Percentiles rank a stretch among this genome's conserved stretches.
These are phyloP conservation scores for Zhengitettix transpicula DNA, from an alignment of 2,888 invertebrate species.

Conservation along the genomic window DNA sequence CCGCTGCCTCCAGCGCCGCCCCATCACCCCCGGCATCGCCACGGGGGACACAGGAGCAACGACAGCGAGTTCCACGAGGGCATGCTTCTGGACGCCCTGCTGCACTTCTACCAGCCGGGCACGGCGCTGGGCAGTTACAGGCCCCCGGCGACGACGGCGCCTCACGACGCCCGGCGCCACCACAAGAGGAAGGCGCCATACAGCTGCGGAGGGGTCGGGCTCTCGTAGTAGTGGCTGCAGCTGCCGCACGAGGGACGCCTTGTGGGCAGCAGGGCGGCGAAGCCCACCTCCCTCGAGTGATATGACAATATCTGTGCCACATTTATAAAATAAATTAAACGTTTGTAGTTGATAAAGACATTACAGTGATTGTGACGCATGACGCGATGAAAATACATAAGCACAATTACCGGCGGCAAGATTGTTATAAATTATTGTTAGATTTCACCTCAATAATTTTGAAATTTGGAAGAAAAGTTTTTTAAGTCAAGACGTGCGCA, in stretches of 20 bases:
- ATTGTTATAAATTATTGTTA: too few relatives aligned
- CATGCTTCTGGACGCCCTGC: slow-evolving; percentile 53
- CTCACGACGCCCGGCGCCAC: neutral
- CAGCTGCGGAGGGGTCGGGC: neutral
- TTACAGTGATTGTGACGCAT: too few relatives aligned
- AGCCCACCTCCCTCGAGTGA: too few relatives aligned
- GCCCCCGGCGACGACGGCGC: slow-evolving; percentile 19
- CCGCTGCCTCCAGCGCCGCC: neutral
- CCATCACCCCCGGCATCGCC: neutral
- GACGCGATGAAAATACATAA: too few relatives aligned
- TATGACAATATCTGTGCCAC: too few relatives aligned
- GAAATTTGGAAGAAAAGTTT: too few relatives aligned
- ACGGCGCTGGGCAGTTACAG: slow-evolving; percentile 20
- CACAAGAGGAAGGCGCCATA: neutral
- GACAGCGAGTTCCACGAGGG: slow-evolving; percentile 63
- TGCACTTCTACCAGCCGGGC: slow-evolving; percentile 39
- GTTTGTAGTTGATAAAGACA: too few relatives aligned
- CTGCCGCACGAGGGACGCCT: neutral
- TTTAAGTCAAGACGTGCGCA: too few relatives aligned
- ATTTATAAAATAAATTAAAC: too few relatives aligned
- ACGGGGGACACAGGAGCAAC: slow-evolving; percentile 12
- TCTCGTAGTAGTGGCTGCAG: neutral
- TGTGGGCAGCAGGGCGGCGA: too few relatives aligned
- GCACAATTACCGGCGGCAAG: too few relatives aligned
- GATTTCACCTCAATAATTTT: too few relatives aligned